Base-by-base conservation (phyloP, 2,888 invertebrate genomes). In the Dione juno region DNA sequence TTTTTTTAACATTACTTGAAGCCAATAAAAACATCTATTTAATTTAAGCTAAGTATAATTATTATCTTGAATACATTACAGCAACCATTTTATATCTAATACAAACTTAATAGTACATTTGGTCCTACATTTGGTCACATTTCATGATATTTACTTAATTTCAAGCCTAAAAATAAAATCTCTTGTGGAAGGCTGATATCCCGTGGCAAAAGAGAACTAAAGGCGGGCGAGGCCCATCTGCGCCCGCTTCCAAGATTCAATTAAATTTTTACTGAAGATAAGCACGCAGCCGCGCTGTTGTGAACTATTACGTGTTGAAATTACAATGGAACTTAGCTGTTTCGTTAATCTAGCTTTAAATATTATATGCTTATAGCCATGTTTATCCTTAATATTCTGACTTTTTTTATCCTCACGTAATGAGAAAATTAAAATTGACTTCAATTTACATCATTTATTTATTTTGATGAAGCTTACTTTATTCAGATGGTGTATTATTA, bases 221-320 rank as follows among this genome's bases (percentile, higher is more conserved):
- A 77, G 78, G 81, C 74, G 77, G 79, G 86, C 86, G 90, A 88
- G 85, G 81, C 88, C 88, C 91, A 90, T 88, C 91, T 90, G 91
- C 85, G 82, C 81, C 78, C 81, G 80, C 83, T 86, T 85, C 84
- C 81, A 81, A 87, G 88, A 91, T 93, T 92, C 92, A 90, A 93
- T 93, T 93, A 92, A 90, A 88, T 93, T 93, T 93, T 92, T 92
- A 93, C 89, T 89, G 89, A 83, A 90, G 90, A 93, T 91, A 92
- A 93, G 93, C 93, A 93, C 92, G 92, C 90, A 88, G 88, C 84
- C 84, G 82, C 83, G 82, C 79, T 79, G 77, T 28, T 54, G 70
- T 75, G 57, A 59, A 58, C 59, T 76, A 81, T 81, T 81, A 81
- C 77, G 79, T 81, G 74, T 78, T 43, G 35, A 14, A 10, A 52